Evolutionary conservation across 1,140 invertebrate species (phyloP).

Genomic region (Trialeurodes vaporariorum): DNA sequence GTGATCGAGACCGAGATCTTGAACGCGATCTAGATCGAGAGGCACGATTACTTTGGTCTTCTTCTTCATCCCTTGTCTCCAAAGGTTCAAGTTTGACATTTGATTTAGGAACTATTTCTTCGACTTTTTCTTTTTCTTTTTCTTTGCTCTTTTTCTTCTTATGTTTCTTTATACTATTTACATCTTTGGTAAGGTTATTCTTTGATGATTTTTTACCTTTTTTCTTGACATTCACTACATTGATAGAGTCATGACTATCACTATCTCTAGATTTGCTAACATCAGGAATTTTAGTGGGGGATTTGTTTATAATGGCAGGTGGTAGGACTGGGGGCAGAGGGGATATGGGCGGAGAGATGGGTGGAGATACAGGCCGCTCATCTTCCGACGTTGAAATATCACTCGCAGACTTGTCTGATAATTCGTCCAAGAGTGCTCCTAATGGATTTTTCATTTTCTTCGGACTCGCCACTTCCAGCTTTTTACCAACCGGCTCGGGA

Average conservation of each 20-base stretch:
- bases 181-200: constrained; percentile 21
- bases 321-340: neutral
- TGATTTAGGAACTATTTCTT: constrained; percentile 7
- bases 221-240: neutral
- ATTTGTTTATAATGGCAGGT: neutral
- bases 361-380: neutral
- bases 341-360: neutral
- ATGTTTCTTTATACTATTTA: constrained; percentile 20
- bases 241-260: neutral
- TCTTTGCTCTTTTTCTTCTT: constrained; percentile 21
- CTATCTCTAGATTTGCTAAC: neutral
- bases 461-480: constrained; percentile 31
- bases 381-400: constrained; percentile 16
- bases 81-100: constrained; percentile 24
- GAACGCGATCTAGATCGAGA: neutral
- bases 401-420: constrained; percentile 13
- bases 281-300: neutral
- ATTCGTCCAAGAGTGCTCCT: constrained; percentile 15
- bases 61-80: constrained; percentile 27
- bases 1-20: neutral
- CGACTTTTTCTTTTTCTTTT: constrained; percentile 14
- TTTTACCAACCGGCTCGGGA: constrained; percentile 26
- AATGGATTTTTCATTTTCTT: constrained; percentile 19
- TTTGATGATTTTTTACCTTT: neutral
- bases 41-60: neutral